phyloP scores from a whole-genome alignment of 2,888 invertebrate species.

The Alloplasta piceator region DNA sequence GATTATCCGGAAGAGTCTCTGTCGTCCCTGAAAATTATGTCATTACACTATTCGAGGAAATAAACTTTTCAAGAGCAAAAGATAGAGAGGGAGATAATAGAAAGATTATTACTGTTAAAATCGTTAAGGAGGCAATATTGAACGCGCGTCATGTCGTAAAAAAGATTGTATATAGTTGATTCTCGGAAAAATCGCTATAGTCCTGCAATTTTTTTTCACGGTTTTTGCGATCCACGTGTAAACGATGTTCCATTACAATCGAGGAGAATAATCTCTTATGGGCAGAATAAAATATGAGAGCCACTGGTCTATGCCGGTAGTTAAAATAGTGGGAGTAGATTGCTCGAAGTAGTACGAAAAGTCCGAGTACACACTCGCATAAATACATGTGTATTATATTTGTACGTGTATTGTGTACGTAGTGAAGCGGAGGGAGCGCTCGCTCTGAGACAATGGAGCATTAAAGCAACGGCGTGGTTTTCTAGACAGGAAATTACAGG shows the following conservation, averaged over 20 bases:
- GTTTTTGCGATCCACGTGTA: conserved; percentile 4
- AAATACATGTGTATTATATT: neutral
- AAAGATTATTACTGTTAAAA: conserved; percentile 39
- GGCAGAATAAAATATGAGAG: conserved; percentile 72
- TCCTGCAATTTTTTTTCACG: conserved; percentile 7
- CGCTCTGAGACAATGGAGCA: conserved; percentile 82
- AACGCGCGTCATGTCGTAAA: conserved; percentile 10
- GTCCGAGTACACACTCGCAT: conserved; percentile 17
- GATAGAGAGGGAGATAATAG: conserved; percentile 28
- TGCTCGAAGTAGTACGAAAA: conserved; percentile 74
- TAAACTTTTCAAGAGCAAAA: conserved; percentile 24
- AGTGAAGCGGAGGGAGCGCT: conserved; percentile 69
- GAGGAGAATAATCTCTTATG: neutral
- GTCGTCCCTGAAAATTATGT: conserved; percentile 43
- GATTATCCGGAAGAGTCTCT: conserved; percentile 46
- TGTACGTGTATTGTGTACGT: conserved; percentile 40
- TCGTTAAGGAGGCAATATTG: conserved; percentile 41
- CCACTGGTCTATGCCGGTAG: conserved; percentile 73
- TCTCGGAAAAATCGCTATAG: conserved; percentile 23
- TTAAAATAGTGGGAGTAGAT: conserved; percentile 80
- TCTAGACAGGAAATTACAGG: conserved; percentile 83
- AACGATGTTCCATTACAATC: neutral
- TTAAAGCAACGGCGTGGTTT: conserved; percentile 82
- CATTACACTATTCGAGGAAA: conserved; percentile 44
- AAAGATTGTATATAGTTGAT: conserved; percentile 43